A percentile compares a stretch with the other conserved stretches of the same genome.
Evolutionary conservation across 2,797 vertebrate species (phyloP).

Genomic region (Esox masquinongy): DNA sequence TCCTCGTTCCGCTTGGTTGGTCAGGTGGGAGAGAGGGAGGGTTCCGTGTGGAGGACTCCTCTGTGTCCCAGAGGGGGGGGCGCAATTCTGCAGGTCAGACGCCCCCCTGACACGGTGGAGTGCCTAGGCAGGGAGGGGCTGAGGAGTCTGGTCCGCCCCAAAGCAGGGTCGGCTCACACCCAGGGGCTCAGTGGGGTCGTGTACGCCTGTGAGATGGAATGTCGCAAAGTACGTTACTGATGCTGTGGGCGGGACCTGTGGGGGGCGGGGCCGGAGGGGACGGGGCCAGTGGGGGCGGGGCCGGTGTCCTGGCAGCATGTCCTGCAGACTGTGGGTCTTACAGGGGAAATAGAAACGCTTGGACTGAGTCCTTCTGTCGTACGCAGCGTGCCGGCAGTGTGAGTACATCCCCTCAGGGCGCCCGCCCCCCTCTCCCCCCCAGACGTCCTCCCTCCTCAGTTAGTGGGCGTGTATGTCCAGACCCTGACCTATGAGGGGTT

Average conservation of each 20-base stretch:
- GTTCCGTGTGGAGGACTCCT: background rate
- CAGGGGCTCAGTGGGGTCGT: background rate
- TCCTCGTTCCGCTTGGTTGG: background rate
- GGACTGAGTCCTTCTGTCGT: slow-evolving; percentile 57
- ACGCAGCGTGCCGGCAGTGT: slow-evolving; percentile 55
- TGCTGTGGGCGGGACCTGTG: background rate
- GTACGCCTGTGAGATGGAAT: background rate
- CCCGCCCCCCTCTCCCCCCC: background rate
- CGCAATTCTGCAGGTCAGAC: background rate
- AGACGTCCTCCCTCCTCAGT: slow-evolving; percentile 25
- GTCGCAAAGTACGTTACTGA: background rate
- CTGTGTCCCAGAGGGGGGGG: background rate
- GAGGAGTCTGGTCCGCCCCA: background rate
- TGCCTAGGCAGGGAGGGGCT: background rate
- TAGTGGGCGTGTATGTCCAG: slow-evolving; percentile 84
- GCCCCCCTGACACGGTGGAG: background rate
- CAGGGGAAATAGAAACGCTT: slow-evolving; percentile 71
- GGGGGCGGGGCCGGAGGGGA: slow-evolving; percentile 29
- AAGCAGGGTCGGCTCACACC: background rate
- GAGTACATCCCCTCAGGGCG: slow-evolving; percentile 19
- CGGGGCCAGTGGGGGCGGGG: slow-evolving; percentile 14
- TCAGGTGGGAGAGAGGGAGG: background rate
- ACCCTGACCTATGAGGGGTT: slow-evolving; percentile 79
- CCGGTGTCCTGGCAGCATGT: slow-evolving; percentile 54
- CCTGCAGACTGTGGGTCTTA: slow-evolving; percentile 60